Evolutionary conservation across 2,113 vertebrate genomes (phyloP), one percentile per base, ranked within the genome.

Genomic region (Notiomystis cincta): DNA sequence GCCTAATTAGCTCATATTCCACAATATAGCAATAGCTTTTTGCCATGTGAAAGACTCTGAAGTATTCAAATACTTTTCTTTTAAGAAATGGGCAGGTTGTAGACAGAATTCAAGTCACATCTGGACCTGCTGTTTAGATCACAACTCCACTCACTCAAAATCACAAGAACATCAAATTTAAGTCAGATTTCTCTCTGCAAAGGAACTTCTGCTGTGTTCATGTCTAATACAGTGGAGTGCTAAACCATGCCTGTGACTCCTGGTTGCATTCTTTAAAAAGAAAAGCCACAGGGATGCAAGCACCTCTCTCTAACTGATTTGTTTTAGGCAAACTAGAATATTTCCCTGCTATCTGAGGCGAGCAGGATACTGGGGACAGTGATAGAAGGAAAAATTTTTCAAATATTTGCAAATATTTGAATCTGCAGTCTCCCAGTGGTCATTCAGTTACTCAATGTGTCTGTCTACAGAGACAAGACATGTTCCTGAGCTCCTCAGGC

Each of bases 1-100:
- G 25, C 61, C 89, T 91, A 89, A 81, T 97, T 94, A 90, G 51
- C 35, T 96, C 18, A 65, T 65, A 72, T 30, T 85, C 45, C 45
- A 67, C 33, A 62, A 90, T 51, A 23, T 31, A 78, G 35, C 25
- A 92, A 87, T 58, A 78, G 14, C 8, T 94, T 90, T 93, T 48
- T 27, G 11, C 17, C 67, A 54, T 42, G 30, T 42, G 75, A 83
- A 92, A 90, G 93, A 61, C 18, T 53, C 31, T 25, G n/a, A 90
- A 67, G 35, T 51, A 65, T 30, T 92, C 71, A 80, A 91, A 75
- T 70, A 82, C 2, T 90, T 85, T 70, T 77, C 10, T 91, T 82
- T 86, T 83, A 22, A 83, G 62, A 93, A 85, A 83, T 25, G 7
- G 50, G 35, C 33, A 72, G 35, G 47, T 57, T 58, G 44, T 57